phyloP scores from a whole-genome alignment of 1,140 invertebrate genomes.

The Lethocerus indicus region DNA sequence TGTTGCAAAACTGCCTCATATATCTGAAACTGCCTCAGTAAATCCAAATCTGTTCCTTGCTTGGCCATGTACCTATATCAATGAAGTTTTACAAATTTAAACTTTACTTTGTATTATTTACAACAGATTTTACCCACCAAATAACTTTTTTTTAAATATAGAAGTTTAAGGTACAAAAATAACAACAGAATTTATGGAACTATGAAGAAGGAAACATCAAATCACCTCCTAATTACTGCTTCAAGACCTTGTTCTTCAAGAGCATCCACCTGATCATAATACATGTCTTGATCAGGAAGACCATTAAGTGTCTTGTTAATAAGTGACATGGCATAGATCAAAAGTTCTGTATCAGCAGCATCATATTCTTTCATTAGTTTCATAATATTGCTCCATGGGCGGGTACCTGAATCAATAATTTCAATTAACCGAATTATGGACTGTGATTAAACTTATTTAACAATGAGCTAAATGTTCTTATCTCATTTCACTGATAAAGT shows the following conservation, averaged over 20 bases:
- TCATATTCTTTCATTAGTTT: constrained; percentile 86
- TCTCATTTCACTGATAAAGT: not conserved
- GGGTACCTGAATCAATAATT: constrained; percentile 14
- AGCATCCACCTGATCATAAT: constrained; percentile 94
- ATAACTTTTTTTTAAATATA: not conserved
- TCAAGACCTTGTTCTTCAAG: constrained; percentile 95
- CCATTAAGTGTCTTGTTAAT: constrained; percentile 94
- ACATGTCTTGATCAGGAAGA: constrained; percentile 90
- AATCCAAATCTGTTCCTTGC: constrained; percentile 81
- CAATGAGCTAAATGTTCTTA: not conserved
- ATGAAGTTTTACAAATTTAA: not conserved
- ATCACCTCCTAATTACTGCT: constrained; percentile 58
- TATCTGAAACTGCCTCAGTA: constrained; percentile 84
- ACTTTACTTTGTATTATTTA: not conserved
- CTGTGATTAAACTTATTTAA: not conserved
- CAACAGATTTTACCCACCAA: not conserved
- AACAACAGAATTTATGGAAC: no score
- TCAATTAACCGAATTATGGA: no score
- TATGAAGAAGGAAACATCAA: no score
- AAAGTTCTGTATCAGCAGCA: constrained; percentile 83
- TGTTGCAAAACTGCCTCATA: constrained; percentile 87
- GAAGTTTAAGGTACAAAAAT: not conserved
- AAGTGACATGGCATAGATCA: constrained; percentile 91
- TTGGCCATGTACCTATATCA: constrained; percentile 64
- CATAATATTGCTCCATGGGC: constrained; percentile 73